phyloP scores from a whole-genome alignment of 2,797 vertebrate species.

The Macroramphosus scolopax region DNA sequence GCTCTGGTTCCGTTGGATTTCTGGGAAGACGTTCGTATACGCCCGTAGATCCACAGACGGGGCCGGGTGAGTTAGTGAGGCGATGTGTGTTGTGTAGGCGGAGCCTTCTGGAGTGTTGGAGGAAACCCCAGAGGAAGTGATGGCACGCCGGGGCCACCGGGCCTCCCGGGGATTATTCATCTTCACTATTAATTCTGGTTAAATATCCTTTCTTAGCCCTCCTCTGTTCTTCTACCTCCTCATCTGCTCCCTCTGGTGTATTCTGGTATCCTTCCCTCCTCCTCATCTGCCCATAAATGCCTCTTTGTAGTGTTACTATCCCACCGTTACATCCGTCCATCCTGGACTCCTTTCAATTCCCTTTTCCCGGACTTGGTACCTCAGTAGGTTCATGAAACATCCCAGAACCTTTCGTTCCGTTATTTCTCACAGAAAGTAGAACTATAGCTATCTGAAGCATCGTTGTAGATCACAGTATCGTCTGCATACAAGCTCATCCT shows the following conservation, averaged over 20 bases:
- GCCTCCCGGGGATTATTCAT: constrained; percentile 39
- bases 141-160: constrained; percentile 26
- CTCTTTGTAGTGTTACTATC: neutral
- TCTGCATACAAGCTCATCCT: too few species aligned
- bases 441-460: too few species aligned
- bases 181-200: constrained; percentile 19
- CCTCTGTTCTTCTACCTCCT: neutral
- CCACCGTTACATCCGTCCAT: neutral
- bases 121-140: constrained; percentile 60
- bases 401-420: too few species aligned
- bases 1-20: constrained; percentile 58
- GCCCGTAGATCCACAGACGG: constrained; percentile 42
- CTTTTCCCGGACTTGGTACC: too few species aligned
- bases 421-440: too few species aligned
- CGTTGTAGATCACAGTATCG: too few species aligned
- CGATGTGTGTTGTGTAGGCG: constrained; percentile 74
- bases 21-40: constrained; percentile 24
- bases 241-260: neutral
- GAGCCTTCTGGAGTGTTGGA: constrained; percentile 77
- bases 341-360: neutral
- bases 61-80: constrained; percentile 58
- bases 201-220: constrained; percentile 4
- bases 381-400: too few species aligned
- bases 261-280: neutral
- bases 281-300: neutral